Evolutionary conservation across 2,113 vertebrate genomes (phyloP).

Genomic region (Saccopteryx leptura): DNA sequence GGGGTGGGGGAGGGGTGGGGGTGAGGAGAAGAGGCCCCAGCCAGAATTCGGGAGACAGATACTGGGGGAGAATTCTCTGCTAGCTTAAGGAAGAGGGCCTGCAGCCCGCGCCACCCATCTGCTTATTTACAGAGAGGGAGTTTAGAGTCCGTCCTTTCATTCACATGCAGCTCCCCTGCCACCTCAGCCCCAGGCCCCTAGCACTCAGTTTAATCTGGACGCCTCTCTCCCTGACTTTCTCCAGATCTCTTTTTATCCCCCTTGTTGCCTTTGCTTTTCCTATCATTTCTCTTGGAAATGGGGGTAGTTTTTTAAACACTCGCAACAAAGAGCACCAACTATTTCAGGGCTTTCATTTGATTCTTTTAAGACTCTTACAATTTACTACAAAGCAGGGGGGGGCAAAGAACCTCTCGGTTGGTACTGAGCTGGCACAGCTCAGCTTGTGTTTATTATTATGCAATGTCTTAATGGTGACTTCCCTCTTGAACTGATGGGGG

Average conservation of each 20-base stretch:
- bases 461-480: background rate
- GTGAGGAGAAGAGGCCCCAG: background rate
- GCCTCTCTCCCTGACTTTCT: constrained; percentile 83
- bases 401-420: background rate
- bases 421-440: background rate
- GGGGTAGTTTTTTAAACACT: background rate
- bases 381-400: constrained; percentile 40
- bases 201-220: constrained; percentile 64
- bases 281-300: constrained; percentile 56
- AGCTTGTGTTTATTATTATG: background rate
- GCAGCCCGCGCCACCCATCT: background rate
- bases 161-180: too few relatives aligned
- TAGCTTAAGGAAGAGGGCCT: background rate
- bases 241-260: constrained; percentile 5
- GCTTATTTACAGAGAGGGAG: background rate
- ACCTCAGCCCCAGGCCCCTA: background rate
- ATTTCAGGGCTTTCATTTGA: constrained; percentile 52
- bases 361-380: constrained; percentile 57
- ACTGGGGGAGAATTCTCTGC: background rate
- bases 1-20: background rate
- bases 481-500: background rate
- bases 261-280: constrained; percentile 43
- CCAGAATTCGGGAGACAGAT: background rate
- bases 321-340: background rate
- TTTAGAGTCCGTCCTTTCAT: background rate